A percentile compares a stretch with the other conserved stretches of the same genome.
These are phyloP conservation scores for Daphoenositta chrysoptera DNA, from an alignment of 2,113 vertebrate species.

Conservation along the genomic window DNA sequence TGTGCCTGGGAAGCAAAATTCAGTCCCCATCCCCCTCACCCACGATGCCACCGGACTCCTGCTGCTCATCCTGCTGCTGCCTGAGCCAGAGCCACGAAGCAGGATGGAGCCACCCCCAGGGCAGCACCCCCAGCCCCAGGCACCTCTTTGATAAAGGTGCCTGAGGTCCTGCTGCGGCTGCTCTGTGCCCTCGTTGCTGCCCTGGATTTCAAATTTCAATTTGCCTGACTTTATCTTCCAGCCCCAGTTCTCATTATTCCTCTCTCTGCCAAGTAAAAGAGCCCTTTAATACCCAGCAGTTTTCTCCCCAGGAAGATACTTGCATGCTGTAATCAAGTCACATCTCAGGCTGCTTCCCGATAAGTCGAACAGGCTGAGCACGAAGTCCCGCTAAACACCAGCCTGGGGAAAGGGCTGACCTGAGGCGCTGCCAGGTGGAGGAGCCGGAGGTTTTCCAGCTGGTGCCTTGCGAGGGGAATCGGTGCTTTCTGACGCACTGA, in stretches of 20 bases:
- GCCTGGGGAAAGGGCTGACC: background rate
- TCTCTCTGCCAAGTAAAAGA: background rate
- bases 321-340: conserved; percentile 22
- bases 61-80: background rate
- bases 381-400: background rate
- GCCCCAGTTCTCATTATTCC: background rate
- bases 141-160: background rate
- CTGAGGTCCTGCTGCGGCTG: background rate
- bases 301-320: conserved; percentile 29
- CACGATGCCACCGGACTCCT: background rate
- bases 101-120: background rate
- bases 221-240: background rate
- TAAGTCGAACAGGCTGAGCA: conserved; percentile 9
- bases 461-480: background rate
- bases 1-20: background rate
- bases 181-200: background rate
- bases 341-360: conserved; percentile 18
- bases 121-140: background rate
- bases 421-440: background rate
- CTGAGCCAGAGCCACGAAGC: background rate
- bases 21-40: background rate
- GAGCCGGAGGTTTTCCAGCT: background rate
- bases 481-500: background rate
- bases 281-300: background rate
- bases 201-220: background rate